Conservation (phyloP, 2,888 invertebrate genomes). For the Steinernema carpocapsae region DNA sequence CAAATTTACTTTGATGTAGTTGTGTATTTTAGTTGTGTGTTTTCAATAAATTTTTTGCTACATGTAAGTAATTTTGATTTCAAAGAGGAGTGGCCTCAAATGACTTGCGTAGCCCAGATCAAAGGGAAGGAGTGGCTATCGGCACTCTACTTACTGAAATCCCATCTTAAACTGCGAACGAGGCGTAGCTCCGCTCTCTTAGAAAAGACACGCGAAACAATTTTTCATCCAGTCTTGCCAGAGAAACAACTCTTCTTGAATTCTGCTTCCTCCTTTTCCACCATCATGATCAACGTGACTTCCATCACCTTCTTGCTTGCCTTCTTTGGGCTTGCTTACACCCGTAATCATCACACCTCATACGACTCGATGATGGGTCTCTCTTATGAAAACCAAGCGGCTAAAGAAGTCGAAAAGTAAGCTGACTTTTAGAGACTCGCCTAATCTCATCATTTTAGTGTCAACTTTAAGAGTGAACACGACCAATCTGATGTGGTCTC, state of each 20-base stretch:
- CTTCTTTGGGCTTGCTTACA: background rate
- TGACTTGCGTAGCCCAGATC: too few relatives aligned
- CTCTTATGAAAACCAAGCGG: too few relatives aligned
- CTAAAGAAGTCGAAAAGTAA: too few relatives aligned
- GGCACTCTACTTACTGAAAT: background rate
- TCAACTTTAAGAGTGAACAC: background rate
- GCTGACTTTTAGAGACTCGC: background rate
- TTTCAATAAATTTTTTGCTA: too few relatives aligned
- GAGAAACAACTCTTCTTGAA: background rate
- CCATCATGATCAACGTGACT: background rate
- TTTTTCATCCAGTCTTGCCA: background rate
- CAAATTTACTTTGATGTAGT: too few relatives aligned
- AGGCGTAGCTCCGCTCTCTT: constrained; percentile 18
- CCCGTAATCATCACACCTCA: background rate
- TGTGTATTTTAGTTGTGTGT: too few relatives aligned
- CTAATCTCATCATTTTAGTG: too few relatives aligned
- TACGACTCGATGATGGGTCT: background rate
- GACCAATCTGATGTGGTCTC: constrained; percentile 1
- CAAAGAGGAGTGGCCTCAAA: too few relatives aligned
- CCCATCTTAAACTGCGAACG: background rate
- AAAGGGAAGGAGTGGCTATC: background rate
- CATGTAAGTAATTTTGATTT: too few relatives aligned
- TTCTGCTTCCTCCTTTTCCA: background rate
- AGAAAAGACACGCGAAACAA: constrained; percentile 4
- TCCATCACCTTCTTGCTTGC: constrained; percentile 1